A percentile compares a stretch with the other conserved stretches of the same genome.
Evolutionary conservation across 2,888 invertebrate species (phyloP).

Genomic region (Acrobasis repandana): DNA sequence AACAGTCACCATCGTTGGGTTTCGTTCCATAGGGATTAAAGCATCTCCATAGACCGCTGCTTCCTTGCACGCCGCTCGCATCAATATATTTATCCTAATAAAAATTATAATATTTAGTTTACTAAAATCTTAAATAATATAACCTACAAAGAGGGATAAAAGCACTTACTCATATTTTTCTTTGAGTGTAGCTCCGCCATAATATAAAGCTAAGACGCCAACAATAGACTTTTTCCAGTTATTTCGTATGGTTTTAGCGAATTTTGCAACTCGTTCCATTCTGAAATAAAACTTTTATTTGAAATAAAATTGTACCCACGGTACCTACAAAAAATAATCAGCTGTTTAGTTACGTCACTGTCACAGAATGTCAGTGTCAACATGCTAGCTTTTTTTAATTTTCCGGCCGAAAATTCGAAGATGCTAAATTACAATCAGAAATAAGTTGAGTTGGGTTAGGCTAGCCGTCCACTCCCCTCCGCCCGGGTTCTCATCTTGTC

Average conservation of each 20-base stretch:
- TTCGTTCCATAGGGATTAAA: conserved; percentile 80
- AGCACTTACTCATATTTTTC: conserved; percentile 88
- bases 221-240: conserved; percentile 96
- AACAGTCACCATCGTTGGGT: conserved; percentile 90
- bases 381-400: no score
- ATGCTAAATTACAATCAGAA: no score
- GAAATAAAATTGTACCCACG: background rate
- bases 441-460: no score
- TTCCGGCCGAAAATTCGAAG: no score
- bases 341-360: background rate
- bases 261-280: conserved; percentile 79
- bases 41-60: conserved; percentile 88
- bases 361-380: no score
- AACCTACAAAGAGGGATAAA: conserved; percentile 3
- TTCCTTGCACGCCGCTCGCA: conserved; percentile 91
- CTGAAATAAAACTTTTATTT: conserved; percentile 1
- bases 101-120: conserved; percentile 24
- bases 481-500: no score
- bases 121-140: background rate
- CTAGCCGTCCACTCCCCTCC: no score
- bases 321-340: conserved; percentile 11
- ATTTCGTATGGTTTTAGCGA: conserved; percentile 86
- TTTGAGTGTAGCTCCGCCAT: conserved; percentile 87
- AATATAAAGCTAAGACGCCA: conserved; percentile 85
- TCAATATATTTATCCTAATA: conserved; percentile 88